phyloP scores from a whole-genome alignment of 2,888 invertebrate genomes.

The Pterostichus niger region DNA sequence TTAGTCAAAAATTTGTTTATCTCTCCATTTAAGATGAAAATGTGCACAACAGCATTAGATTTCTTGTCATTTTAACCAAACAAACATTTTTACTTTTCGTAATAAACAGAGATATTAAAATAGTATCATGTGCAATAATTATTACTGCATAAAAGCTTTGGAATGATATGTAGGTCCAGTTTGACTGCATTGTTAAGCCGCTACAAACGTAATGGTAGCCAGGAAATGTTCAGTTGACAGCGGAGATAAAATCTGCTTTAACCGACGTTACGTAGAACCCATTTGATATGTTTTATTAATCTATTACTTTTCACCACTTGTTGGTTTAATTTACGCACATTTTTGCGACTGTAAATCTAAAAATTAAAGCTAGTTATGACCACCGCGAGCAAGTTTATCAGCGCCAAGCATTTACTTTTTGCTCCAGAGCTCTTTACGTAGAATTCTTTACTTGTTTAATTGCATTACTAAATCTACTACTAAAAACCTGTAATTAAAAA shows the following conservation, averaged over 20 bases:
- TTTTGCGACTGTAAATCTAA: slow-evolving; percentile 25
- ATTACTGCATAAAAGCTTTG: not conserved
- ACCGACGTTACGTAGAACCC: slow-evolving; percentile 28
- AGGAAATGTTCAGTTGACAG: slow-evolving; percentile 48
- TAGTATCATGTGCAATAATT: not conserved
- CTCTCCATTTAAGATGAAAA: no score
- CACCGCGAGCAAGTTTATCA: not conserved
- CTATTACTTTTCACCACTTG: slow-evolving; percentile 49
- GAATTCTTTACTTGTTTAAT: slow-evolving; percentile 22
- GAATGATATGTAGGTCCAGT: not conserved
- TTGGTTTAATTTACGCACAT: slow-evolving; percentile 25
- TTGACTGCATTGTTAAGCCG: slow-evolving; percentile 25
- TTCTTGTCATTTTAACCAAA: no score
- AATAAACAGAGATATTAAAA: not conserved
- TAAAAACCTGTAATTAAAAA: not conserved
- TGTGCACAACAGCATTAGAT: no score
- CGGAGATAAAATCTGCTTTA: slow-evolving; percentile 37
- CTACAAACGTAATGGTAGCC: slow-evolving; percentile 13
- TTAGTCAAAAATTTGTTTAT: no score
- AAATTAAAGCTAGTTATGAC: slow-evolving; percentile 22
- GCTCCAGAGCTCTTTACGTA: not conserved
- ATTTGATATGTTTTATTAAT: slow-evolving; percentile 54
- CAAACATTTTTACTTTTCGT: no score
- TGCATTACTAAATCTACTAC: slow-evolving; percentile 17
- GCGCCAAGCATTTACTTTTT: slow-evolving; percentile 1